Evolutionary conservation across 2,113 vertebrate genomes (phyloP), one percentile per base, ranked within the genome.

Genomic region (Oreotragus oreotragus): DNA sequence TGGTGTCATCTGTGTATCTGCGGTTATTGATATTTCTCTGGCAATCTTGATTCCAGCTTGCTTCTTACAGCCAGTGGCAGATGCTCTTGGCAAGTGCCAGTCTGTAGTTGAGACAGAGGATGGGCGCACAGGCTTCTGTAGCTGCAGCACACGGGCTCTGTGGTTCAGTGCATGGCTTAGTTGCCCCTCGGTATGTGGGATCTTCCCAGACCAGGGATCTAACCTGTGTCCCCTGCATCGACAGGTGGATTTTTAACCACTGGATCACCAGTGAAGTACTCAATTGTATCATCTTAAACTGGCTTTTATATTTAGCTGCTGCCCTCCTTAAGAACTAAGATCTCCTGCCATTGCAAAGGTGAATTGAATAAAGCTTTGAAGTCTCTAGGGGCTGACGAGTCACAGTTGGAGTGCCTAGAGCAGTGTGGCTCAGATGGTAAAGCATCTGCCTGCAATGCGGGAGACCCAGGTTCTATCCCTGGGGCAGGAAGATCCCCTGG

Each of bases 371-470:
- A 21, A 57, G 58, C 7, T 76, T 83, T 64, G 28, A 92, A 80
- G 51, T 87, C 55, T 53, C 30, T 45, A 13, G 55, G 47, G 49
- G 49, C 51, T 57, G 23, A 28, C 9, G 17, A 4, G n/a, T 55
- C 55, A 60, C 45, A 86, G 62, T 13, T 89, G 84, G 57, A n/a
- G 27, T 47, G 10, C 23, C 58, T 66, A 64, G 33, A 70, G 39
- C 45, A 62, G 66, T 39, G 66, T 39, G 66, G 5, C 66, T 39
- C 10, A 70, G 66, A 39, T 2, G 2, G n/a, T 23, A 70, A 39
- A 12, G 66, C 9, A 2, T 70, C 19, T 39, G 19, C 19, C n/a
- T 70, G n/a, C 19, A 39, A 13, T 3, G 10, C 2, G 0, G n/a
- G 66, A 23, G 19, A 70, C 66, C n/a, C 66, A 2, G 66, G 10